Evolutionary conservation across 2,113 vertebrate species (phyloP), one percentile per base, ranked within the genome.

Genomic region (Odontophorus gujanensis): DNA sequence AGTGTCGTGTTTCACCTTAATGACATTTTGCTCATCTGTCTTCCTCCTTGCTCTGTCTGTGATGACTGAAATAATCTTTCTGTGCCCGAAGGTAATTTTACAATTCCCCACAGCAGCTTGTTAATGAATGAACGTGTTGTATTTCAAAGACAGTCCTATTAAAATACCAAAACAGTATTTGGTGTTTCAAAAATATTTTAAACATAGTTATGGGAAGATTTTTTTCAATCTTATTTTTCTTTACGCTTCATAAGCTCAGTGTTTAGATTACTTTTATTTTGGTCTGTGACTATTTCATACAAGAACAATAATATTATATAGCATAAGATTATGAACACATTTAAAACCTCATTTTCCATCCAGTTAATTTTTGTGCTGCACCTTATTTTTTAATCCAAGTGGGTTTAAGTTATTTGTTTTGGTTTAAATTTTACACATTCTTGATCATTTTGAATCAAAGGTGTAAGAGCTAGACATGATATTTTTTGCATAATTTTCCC

Each of bases 391-490:
- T 34, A 11, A 9, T 18, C 57, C 14, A 40, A 32, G 26, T 58
- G 30, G 2, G 6, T 43, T 43, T 19, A 26, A 26, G 26, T 24
- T 30, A 6, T 40, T 61, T 36, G 11, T 13, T 74, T 47, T 40
- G 7, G 14, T 40, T 67, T 36, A 24, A 34, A 17, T 34, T 65
- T 65, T 26, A 13, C 4, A 3, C 13, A 4, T 17, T 7, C 59
- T 24, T 42, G 21, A 36, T 65, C 7, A 10, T 43, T 59, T 53
- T 20, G 45, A 55, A 48, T 79, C 36, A 9, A 36, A 58, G 68
- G 0, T 2, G 11, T 1, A 12, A 48, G 36, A 76, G 36, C 32
- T 63, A 32, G 26, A 5, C 8, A 9, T 1, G 7, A 28, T 40
- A 43, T 34, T 9, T 47, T 26, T 21, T 2, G 0, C 16, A 4